phyloP scores from a whole-genome alignment of 2,888 invertebrate species.

The Acanthopleura granulata region DNA sequence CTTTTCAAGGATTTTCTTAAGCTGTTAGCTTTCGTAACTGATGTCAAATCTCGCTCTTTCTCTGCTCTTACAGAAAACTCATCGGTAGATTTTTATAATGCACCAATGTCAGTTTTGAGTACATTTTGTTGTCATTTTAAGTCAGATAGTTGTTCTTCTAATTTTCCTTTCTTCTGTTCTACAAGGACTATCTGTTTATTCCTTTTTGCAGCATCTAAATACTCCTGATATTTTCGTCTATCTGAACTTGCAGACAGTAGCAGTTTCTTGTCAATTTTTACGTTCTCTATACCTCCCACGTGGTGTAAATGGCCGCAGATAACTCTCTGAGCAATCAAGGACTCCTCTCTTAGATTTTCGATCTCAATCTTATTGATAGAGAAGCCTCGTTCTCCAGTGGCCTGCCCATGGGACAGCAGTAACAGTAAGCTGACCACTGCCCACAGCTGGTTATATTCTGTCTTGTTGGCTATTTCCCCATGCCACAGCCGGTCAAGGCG shows the following conservation, averaged over 20 bases:
- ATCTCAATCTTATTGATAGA: slow-evolving; percentile 21
- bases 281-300: background rate
- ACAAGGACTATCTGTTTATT: background rate
- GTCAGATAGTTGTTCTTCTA: background rate
- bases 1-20: background rate
- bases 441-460: slow-evolving; percentile 21
- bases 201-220: slow-evolving; percentile 3
- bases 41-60: background rate
- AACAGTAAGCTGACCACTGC: slow-evolving; percentile 18
- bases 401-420: slow-evolving; percentile 27
- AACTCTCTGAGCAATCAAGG: background rate
- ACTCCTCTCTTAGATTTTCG: slow-evolving; percentile 19
- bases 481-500: background rate
- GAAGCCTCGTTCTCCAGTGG: slow-evolving; percentile 25
- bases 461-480: background rate
- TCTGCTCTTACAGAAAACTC: slow-evolving; percentile 8
- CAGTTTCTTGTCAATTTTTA: background rate
- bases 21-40: background rate
- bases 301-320: background rate
- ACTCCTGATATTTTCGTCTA: background rate
- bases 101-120: background rate
- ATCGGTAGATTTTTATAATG: background rate
- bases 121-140: background rate
- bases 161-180: background rate
- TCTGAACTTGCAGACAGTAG: background rate